Base-by-base conservation (phyloP, 2,113 vertebrate genomes). In the Phalacrocorax pelagicus region DNA sequence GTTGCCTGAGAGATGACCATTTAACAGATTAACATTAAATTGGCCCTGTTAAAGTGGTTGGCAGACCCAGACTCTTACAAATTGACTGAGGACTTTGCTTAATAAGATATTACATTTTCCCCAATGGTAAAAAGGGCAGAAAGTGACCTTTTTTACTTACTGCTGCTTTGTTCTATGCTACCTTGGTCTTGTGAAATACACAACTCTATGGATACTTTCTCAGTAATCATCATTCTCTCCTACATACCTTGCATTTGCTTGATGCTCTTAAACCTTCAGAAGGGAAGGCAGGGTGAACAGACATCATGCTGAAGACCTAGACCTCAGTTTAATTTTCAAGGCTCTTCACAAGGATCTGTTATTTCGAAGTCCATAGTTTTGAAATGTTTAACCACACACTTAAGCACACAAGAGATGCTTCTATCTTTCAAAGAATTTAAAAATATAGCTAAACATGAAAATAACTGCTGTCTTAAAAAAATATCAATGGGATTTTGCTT, bases 401-500 rank as follows among this genome's bases (percentile, higher is more conserved):
- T 54, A 49, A 61, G 5, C 32, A 66, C 12, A 66, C 13, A 61
- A 34, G 67, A 86, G 11, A 32, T 47, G 14, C 3, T 40, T 58
- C 15, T 12, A 55, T 18, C 12, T 83, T 69, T 59, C 27, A 44
- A 72, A 42, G 18, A 46, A 70, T 9, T 52, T 29, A 40, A 70
- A 51, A 46, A 47, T 47, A 58, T 5, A 2, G 2, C 55, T 38
- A 52, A 65, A 57, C 12, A 52, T 38, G n/a, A 47, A 74, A 70
- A 12, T 49, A 54, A 8, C 40, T 77, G 11, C 9, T 63, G 6
- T 40, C 42, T 61, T 40, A 46, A 49, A 32, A 22, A 75, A 75
- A 66, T 2, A 26, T 2, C 10, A 14, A 2, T 46, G 15, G 32
- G 32, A 36, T 30, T 72, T 77, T 54, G 0, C 6, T 32, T 52